Evolutionary conservation across 2,797 vertebrate species (phyloP).

Genomic region (Sebastes hopkinsi): DNA sequence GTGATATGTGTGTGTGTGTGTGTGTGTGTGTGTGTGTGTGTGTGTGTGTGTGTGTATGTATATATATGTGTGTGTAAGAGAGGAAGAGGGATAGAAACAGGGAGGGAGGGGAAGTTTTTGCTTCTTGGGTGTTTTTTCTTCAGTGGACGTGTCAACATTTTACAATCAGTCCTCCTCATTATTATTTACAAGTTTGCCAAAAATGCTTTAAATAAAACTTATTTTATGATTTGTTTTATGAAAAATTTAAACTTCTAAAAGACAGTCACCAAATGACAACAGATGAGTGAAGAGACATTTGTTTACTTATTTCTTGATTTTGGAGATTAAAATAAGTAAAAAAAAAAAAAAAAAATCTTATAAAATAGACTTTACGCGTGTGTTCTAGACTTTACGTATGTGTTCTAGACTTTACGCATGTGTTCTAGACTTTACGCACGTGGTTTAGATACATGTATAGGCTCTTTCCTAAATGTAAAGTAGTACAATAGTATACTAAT

Average conservation of each 20-base stretch:
- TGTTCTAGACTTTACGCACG: background rate
- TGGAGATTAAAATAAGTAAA: background rate
- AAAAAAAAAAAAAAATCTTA: too few species aligned
- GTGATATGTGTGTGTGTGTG: background rate
- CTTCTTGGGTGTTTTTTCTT: constrained; percentile 33
- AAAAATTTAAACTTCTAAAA: background rate
- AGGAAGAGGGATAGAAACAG: constrained; percentile 38
- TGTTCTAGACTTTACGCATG: constrained; percentile 9
- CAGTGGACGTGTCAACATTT: constrained; percentile 45
- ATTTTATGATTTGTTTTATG: background rate
- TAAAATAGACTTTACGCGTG: too few species aligned
- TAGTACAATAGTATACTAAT: background rate
- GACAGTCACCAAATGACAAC: background rate
- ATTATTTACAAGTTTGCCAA: background rate
- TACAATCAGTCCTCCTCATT: background rate
- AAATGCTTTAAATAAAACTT: background rate
- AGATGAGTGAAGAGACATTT: background rate
- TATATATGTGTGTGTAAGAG: constrained; percentile 18
- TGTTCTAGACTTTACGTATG: background rate
- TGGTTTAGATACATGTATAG: too few species aligned
- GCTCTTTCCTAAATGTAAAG: background rate
- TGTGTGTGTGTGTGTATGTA: constrained; percentile 25
- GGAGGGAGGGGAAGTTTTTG: constrained; percentile 43
- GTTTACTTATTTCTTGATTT: background rate
- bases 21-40: constrained; percentile 24